These are phyloP conservation scores for Manis javanica DNA, from an alignment of 2,797 vertebrate species.

Conservation along the genomic window DNA sequence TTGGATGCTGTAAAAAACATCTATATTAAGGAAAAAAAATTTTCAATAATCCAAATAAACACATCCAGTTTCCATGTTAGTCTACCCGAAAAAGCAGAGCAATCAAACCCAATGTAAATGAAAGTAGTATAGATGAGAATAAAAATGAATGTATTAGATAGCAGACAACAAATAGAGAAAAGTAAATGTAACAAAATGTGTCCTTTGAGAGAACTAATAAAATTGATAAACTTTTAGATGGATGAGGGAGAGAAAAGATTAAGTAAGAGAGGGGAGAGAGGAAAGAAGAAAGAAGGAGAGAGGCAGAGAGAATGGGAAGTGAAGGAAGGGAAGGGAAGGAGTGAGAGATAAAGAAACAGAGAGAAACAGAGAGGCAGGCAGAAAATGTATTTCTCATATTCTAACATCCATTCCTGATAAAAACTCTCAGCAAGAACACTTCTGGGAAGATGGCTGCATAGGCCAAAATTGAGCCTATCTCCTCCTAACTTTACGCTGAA, in stretches of 20 bases:
- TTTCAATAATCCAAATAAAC: neutral
- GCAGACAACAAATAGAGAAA: neutral
- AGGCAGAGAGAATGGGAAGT: neutral
- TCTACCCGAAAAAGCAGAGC: neutral
- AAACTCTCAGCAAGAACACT: neutral
- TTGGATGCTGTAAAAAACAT: neutral
- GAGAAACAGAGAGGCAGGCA: neutral
- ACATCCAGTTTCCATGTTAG: neutral
- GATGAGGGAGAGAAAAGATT: neutral
- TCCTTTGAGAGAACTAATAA: neutral
- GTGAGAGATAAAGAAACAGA: neutral
- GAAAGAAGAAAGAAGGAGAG: neutral
- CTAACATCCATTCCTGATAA: neutral
- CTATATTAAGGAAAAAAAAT: neutral
- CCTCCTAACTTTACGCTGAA: too few relatives aligned
- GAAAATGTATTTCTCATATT: neutral
- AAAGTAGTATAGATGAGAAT: neutral
- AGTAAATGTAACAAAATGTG: neutral
- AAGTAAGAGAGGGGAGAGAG: too few relatives aligned
- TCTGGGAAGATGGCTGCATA: too few relatives aligned
- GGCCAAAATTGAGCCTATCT: too few relatives aligned
- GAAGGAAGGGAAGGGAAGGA: neutral
- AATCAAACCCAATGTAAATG: neutral
- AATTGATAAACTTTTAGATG: neutral
- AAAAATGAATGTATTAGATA: neutral